These are phyloP conservation scores for Salminus brasiliensis DNA, from an alignment of 2,113 vertebrate species.

Conservation along the genomic window DNA sequence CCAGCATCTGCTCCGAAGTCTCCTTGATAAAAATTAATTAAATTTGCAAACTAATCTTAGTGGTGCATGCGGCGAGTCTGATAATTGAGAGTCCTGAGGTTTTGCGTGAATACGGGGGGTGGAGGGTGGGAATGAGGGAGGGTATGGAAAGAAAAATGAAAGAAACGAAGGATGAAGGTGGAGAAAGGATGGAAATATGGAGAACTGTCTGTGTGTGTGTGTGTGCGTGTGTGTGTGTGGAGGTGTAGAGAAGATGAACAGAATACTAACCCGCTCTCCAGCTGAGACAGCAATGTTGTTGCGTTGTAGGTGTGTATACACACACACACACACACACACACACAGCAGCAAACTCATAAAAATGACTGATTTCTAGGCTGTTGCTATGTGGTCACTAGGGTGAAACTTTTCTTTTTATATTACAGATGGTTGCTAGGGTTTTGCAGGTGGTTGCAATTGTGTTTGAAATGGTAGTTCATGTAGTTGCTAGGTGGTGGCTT, in stretches of 20 bases:
- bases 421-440: too few relatives aligned
- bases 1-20: slow-evolving; percentile 75
- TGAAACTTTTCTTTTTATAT: too few relatives aligned
- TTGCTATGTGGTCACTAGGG: too few relatives aligned
- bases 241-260: slow-evolving; percentile 50
- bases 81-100: slow-evolving; percentile 68
- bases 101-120: slow-evolving; percentile 29
- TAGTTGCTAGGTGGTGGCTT: too few relatives aligned
- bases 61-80: slow-evolving; percentile 72
- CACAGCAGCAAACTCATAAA: too few relatives aligned
- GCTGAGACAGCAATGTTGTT: slow-evolving; percentile 36
- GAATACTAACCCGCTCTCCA: slow-evolving; percentile 60
- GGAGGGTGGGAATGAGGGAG: too few relatives aligned
- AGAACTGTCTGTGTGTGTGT: slow-evolving; percentile 48
- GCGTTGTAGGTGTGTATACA: slow-evolving; percentile 28
- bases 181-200: slow-evolving; percentile 52
- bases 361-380: too few relatives aligned
- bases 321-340: slow-evolving; percentile 39
- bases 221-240: slow-evolving; percentile 48
- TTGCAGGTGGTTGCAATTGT: too few relatives aligned
- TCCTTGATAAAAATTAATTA: slow-evolving; percentile 83
- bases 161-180: slow-evolving; percentile 61
- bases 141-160: slow-evolving; percentile 33
- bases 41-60: slow-evolving; percentile 80
- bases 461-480: too few relatives aligned